These are phyloP conservation scores for Phrynosoma platyrhinos DNA, from an alignment of 2,113 vertebrate species.

Conservation along the genomic window DNA sequence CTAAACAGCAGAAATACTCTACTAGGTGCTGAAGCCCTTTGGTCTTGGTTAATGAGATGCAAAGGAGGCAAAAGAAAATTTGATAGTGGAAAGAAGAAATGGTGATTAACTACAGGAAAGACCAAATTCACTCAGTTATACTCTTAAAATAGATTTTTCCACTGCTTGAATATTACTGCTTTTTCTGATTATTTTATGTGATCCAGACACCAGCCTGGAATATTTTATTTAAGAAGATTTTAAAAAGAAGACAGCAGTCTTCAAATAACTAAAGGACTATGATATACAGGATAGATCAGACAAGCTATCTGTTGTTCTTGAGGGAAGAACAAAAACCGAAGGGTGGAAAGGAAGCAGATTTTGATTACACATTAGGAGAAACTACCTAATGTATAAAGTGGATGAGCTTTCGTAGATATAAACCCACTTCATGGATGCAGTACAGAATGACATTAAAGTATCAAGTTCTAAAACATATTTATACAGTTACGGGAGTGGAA, in stretches of 20 bases:
- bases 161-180: neutral
- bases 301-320: neutral
- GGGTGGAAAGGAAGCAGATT: neutral
- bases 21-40: neutral
- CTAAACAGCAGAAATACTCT: slow-evolving; percentile 18
- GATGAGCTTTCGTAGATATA: too few species aligned
- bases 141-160: neutral
- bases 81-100: neutral
- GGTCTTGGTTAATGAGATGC: neutral
- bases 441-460: too few species aligned
- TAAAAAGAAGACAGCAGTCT: neutral
- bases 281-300: neutral
- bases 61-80: slow-evolving; percentile 30
- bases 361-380: too few species aligned
- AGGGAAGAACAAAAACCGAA: neutral
- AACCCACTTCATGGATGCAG: too few species aligned
- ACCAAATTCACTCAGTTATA: neutral
- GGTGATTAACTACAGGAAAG: neutral
- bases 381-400: neutral
- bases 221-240: too few species aligned
- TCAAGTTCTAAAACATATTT: too few species aligned
- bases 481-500: too few species aligned
- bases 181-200: neutral
- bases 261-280: neutral
- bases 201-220: neutral